Base-by-base conservation (phyloP, 2,113 vertebrate genomes). In the Lepus timidus region DNA sequence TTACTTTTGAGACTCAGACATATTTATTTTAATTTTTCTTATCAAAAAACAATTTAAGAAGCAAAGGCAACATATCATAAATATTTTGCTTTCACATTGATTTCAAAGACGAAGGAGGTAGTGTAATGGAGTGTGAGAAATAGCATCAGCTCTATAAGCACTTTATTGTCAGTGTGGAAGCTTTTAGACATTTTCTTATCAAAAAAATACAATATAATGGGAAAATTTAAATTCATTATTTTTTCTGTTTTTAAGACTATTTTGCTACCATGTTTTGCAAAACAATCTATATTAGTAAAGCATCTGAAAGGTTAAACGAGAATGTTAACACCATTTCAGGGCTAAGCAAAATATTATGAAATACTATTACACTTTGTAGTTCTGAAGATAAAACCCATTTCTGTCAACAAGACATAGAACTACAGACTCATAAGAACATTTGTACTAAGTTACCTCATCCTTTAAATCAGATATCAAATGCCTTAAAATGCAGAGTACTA, bases 31-130 rank as follows among this genome's bases (percentile, higher is more conserved):
- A 25, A 36, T 36, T 93, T 95, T 96, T 86, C 13, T 76, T 94
- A 87, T 80, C 80, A 96, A 89, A 96, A 90, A 80, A 19, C 81
- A 93, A 93, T 93, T 96, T 96, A 82, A 94, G 95, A 96, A 82
- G 19, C 58, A 23, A 55, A 97, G 58, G 79, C 76, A 96, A 70
- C 31, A 11, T 67, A 90, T 44, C 65, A 95, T 88, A 96, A 95
- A 95, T 90, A 97, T 88, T 96, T 96, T 93, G 81, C 44, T 94
- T 81, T 62, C 62, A 84, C 78, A 95, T 95, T 84, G 92, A 62
- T 97, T 96, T 96, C 90, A 79, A 81, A 90, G 90, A 96, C 90
- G 91, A 74, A 96, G 81, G 58, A 20, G 20, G 12, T 52, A 61
- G 75, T 85, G 95, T 95, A 96, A 90, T 95, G 90, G 92, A 62